Conservation (phyloP, 2,113 vertebrate genomes). For the Scophthalmus maximus region DNA sequence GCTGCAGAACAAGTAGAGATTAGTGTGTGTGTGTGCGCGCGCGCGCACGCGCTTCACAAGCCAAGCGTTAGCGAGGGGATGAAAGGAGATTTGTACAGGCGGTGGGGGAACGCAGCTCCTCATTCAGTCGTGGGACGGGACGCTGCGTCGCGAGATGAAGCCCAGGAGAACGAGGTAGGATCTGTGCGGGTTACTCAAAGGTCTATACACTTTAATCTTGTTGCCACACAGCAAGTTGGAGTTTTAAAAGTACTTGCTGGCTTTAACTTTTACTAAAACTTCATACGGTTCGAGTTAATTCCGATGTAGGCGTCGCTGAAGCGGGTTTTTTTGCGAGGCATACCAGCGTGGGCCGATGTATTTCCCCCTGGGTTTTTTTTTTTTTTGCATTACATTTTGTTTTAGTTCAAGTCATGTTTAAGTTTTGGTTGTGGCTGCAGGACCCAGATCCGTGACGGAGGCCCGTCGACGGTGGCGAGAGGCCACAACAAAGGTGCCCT, state of each 20-base stretch:
- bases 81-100: slow-evolving; percentile 69
- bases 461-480: not conserved
- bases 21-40: too few relatives aligned
- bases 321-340: not conserved
- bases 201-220: not conserved
- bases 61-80: slow-evolving; percentile 58
- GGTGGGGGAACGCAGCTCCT: slow-evolving; percentile 44
- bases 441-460: slow-evolving; percentile 16
- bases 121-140: slow-evolving; percentile 51
- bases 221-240: not conserved
- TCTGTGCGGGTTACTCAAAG: not conserved
- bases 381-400: not conserved
- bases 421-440: slow-evolving; percentile 14
- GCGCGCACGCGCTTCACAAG: slow-evolving; percentile 24
- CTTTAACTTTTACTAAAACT: too few relatives aligned
- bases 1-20: slow-evolving; percentile 55
- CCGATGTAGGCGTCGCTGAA: too few relatives aligned
- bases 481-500: slow-evolving; percentile 53
- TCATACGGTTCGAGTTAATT: too few relatives aligned
- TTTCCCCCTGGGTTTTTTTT: not conserved
- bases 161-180: slow-evolving; percentile 67
- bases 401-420: not conserved
- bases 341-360: too few relatives aligned
- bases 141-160: slow-evolving; percentile 45
- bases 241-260: too few relatives aligned